These are phyloP conservation scores for Phaenicophaeus curvirostris DNA, from an alignment of 2,797 vertebrate species.

Conservation along the genomic window DNA sequence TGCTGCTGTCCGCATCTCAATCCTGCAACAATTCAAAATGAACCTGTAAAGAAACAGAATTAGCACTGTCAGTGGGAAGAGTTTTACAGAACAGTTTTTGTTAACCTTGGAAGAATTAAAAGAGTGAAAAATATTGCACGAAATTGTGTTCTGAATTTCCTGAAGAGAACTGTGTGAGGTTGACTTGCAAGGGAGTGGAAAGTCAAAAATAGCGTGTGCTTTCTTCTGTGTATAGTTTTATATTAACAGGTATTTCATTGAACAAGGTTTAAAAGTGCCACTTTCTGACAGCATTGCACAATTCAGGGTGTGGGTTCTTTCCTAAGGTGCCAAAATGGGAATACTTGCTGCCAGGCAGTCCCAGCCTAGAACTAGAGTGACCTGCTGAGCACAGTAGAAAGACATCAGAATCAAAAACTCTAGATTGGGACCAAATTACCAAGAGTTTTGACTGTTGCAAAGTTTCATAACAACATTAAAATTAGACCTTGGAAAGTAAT, in stretches of 20 bases:
- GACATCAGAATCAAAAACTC: neutral
- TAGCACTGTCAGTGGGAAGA: neutral
- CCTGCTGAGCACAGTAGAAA: neutral
- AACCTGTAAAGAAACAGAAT: neutral
- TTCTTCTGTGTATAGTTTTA: neutral
- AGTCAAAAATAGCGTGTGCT: neutral
- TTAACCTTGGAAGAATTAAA: neutral
- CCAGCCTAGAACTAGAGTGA: neutral
- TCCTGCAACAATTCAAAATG: neutral
- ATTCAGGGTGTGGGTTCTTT: accelerated
- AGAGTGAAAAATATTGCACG: neutral
- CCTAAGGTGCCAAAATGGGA: too few species aligned
- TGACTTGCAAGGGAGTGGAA: neutral
- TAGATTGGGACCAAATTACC: neutral
- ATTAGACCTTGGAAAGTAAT: too few species aligned
- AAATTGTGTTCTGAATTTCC: neutral
- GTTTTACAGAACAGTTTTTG: neutral
- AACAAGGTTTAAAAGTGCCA: neutral
- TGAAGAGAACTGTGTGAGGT: neutral
- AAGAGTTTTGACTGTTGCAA: too few species aligned
- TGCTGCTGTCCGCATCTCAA: neutral
- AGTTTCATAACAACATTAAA: too few species aligned
- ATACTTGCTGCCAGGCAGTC: neutral
- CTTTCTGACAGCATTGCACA: neutral
- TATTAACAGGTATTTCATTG: neutral